Base-by-base conservation (phyloP, 2,113 vertebrate species). In the Bathybates hornii region DNA sequence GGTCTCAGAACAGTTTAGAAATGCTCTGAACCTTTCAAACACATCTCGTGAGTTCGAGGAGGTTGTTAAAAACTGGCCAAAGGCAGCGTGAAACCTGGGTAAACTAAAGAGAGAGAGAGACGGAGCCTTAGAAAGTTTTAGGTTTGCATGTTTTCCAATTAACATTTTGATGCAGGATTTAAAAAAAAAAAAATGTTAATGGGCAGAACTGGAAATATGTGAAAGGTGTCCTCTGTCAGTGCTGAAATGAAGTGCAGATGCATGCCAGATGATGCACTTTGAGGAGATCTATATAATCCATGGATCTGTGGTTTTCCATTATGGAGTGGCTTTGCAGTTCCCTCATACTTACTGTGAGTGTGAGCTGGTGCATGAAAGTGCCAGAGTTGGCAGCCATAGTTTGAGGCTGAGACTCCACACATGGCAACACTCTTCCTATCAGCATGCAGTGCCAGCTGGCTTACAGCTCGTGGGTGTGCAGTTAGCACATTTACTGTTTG, bases 41-140 rank as follows among this genome's bases (percentile, higher is more conserved):
- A n/a, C 19, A 68, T 0, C 34, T 68, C 4, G 11, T 68, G 63
- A 13, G 19, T 38, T 41, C 0, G 7, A 24, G n/a, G 63, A 71
- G 36, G 38, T 24, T 14, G 63, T 71, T 71, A 21, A 41, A 41
- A 68, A 43, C 4, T 34, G 14, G 63, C 6, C 0, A 48, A 45
- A 50, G 21, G 5, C 13, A 27, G 41, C 3, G 6, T 10, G 8
- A 73, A 45, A 45, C 14, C 34, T 36, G 6, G 34, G 1, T 38
- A 68, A 38, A 38, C 34, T 38, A 3, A n/a, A 41, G 7, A 41
- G 0, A 66, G 6, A 61, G 17, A 38, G 36, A 6, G 19, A 0
- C 5, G 1, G 36, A 68, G 7, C 4, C 2, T 21, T 41, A 0
- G 36, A 43, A 68, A 24, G 7, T 24, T 71, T 43, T 71, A 71